Conservation (phyloP, 1,140 invertebrate species). For the Drosophila nigrodunni region DNA sequence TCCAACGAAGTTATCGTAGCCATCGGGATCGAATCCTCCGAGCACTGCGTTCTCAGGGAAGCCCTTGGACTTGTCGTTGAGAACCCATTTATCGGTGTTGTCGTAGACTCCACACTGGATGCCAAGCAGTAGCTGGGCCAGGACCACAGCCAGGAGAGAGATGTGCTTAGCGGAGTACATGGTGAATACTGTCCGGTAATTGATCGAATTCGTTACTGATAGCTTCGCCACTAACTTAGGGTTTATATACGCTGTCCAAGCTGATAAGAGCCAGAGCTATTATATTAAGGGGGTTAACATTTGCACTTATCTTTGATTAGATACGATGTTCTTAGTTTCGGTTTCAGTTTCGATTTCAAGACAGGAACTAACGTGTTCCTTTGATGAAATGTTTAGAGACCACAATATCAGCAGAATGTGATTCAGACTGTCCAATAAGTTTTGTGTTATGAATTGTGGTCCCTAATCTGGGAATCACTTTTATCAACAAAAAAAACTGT, state of each 20-base stretch:
- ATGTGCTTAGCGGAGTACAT: constrained; percentile 40
- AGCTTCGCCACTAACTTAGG: not conserved
- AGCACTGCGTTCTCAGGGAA: constrained; percentile 50
- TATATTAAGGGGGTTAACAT: not conserved
- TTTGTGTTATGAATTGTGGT: too few relatives aligned
- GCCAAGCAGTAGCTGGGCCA: constrained; percentile 41
- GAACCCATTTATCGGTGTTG: constrained; percentile 45
- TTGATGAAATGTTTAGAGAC: not conserved
- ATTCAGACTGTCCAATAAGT: not conserved
- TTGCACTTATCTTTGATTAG: not conserved
- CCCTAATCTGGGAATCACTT: constrained; percentile 6
- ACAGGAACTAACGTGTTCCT: not conserved
- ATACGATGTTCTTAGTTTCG: not conserved
- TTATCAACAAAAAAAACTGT: too few relatives aligned
- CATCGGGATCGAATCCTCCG: constrained; percentile 46
- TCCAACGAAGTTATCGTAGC: constrained; percentile 60
- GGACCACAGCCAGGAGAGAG: constrained; percentile 15
- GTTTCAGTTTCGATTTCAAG: constrained; percentile 7
- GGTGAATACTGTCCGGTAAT: constrained; percentile 7
- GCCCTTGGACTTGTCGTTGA: constrained; percentile 22
- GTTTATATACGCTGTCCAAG: not conserved
- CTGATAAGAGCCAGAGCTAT: constrained; percentile 3
- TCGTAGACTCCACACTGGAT: constrained; percentile 49
- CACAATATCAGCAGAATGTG: not conserved
- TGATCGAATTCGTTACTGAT: constrained; percentile 17